These are phyloP conservation scores for Vulpes ferrilata DNA, from an alignment of 2,113 vertebrate genomes.

Conservation along the genomic window DNA sequence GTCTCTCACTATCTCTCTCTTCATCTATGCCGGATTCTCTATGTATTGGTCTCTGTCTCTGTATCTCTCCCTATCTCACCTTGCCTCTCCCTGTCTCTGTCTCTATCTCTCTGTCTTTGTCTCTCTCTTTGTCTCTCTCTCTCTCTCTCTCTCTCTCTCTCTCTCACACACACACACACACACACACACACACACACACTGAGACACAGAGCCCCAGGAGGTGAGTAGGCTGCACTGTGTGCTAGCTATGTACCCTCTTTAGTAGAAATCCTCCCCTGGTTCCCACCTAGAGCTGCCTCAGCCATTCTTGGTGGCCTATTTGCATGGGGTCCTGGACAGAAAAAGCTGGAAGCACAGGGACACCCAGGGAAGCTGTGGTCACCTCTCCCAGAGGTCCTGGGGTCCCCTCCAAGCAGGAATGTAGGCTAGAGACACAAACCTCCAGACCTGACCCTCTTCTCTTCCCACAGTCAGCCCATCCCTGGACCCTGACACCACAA, in stretches of 20 bases:
- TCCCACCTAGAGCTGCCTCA: neutral
- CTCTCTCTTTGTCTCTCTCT: neutral
- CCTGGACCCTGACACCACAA: slow-evolving; percentile 55
- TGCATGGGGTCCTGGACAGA: neutral
- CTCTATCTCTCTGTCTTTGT: too few species aligned
- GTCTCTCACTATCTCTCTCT: too few species aligned
- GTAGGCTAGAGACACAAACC: neutral
- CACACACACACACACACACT: neutral
- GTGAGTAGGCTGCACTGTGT: too few species aligned
- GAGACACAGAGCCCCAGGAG: neutral
- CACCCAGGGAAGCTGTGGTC: neutral
- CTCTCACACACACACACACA: neutral
- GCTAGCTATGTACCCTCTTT: neutral
- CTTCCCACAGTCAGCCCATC: slow-evolving; percentile 48
- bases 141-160: neutral
- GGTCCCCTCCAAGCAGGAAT: rapidly evolving
- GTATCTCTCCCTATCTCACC: too few species aligned
- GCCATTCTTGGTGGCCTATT: neutral
- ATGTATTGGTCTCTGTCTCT: too few species aligned
- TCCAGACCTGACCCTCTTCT: neutral
- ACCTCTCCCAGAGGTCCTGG: too few species aligned
- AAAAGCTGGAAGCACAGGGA: neutral
- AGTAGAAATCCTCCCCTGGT: neutral
- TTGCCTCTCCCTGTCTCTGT: neutral
- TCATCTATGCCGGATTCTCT: too few species aligned